phyloP scores from a whole-genome alignment of 2,113 vertebrate species.

The Penelope pileata region DNA sequence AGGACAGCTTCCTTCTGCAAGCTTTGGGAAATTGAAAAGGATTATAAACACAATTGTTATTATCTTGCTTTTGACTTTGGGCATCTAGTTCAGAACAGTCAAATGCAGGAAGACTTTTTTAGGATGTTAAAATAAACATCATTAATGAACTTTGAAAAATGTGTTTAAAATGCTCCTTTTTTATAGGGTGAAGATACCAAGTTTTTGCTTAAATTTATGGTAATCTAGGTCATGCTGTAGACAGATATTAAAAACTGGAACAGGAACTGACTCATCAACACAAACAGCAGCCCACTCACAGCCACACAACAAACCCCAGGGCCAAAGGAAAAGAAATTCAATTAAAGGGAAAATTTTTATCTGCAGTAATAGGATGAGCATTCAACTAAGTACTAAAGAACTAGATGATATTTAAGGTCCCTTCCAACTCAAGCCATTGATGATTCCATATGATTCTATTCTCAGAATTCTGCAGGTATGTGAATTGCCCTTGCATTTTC shows the following conservation, averaged over 20 bases:
- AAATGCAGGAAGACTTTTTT: not conserved
- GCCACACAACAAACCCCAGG: slow-evolving; percentile 6
- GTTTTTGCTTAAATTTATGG: not conserved
- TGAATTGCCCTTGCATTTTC: not conserved
- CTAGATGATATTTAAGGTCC: not conserved
- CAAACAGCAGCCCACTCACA: slow-evolving; percentile 36
- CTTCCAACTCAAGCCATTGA: not conserved
- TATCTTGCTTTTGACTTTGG: not conserved
- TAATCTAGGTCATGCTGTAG: slow-evolving; percentile 15
- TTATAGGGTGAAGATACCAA: not conserved
- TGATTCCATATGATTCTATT: not conserved
- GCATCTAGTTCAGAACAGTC: not conserved
- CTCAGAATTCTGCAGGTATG: not conserved
- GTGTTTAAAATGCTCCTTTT: not conserved
- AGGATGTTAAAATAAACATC: not conserved
- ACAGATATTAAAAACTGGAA: slow-evolving; percentile 24
- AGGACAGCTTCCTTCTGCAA: not conserved
- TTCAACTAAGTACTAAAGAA: not conserved
- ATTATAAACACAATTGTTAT: not conserved
- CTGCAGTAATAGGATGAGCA: not conserved
- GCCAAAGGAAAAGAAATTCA: not conserved
- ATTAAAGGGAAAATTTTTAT: not conserved
- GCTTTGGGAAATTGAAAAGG: not conserved
- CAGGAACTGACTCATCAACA: slow-evolving; percentile 40
- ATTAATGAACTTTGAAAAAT: not conserved